A percentile compares a stretch with the other conserved stretches of the same genome.
These are phyloP conservation scores for Platypus cylindrus DNA, from an alignment of 2,888 invertebrate genomes.

Conservation along the genomic window DNA sequence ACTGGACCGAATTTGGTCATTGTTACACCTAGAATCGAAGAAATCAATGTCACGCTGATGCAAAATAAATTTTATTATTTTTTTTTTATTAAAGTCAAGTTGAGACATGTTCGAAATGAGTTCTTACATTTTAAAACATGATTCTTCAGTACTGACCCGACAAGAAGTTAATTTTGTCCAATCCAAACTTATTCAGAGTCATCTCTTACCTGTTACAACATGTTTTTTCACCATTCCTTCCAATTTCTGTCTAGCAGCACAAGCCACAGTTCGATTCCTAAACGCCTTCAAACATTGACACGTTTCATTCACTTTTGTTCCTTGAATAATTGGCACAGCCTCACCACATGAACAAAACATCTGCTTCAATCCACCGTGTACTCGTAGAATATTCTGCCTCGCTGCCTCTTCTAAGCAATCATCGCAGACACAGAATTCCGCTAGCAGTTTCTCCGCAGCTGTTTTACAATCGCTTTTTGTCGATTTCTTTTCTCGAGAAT, in stretches of 20 bases:
- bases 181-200: too few relatives aligned
- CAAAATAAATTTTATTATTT: too few relatives aligned
- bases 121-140: too few relatives aligned
- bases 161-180: too few relatives aligned
- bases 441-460: slow-evolving; percentile 7
- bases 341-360: slow-evolving; percentile 13
- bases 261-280: slow-evolving; percentile 15
- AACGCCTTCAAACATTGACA: slow-evolving; percentile 24
- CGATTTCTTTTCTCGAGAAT: neutral
- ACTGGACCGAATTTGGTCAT: slow-evolving; percentile 12
- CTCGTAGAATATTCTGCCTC: slow-evolving; percentile 13
- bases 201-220: slow-evolving; percentile 10
- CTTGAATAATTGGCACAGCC: slow-evolving; percentile 21
- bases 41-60: too few relatives aligned
- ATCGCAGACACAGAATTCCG: slow-evolving; percentile 7
- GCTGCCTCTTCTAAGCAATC: slow-evolving; percentile 10
- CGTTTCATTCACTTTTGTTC: slow-evolving; percentile 16
- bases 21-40: slow-evolving; percentile 5
- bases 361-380: slow-evolving; percentile 18
- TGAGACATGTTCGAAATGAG: too few relatives aligned
- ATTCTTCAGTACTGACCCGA: too few relatives aligned
- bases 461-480: slow-evolving; percentile 10
- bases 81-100: too few relatives aligned
- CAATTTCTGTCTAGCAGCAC: slow-evolving; percentile 12
- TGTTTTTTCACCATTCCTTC: slow-evolving; percentile 11